Evolutionary conservation across 2,888 invertebrate genomes (phyloP).

Genomic region (Escarpia spicata): DNA sequence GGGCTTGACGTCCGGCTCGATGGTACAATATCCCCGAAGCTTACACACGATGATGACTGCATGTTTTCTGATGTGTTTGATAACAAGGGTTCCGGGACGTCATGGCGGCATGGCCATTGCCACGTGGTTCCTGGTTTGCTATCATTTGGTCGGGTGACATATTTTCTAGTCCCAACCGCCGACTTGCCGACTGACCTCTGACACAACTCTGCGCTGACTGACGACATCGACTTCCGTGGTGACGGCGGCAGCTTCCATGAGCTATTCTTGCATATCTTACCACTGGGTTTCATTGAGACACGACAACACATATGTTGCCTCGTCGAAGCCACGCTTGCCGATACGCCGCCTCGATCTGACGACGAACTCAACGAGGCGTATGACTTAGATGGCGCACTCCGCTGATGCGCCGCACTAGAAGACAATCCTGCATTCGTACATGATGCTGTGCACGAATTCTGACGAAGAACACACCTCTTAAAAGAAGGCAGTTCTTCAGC

Average conservation of each 20-base stretch:
- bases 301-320: not conserved
- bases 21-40: not conserved
- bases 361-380: not conserved
- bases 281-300: not conserved
- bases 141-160: not conserved
- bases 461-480: not conserved
- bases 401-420: not conserved
- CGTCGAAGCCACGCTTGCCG: not conserved
- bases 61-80: not conserved
- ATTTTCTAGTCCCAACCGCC: not conserved
- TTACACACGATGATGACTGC: not conserved
- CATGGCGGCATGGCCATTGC: too few relatives aligned
- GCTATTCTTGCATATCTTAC: not conserved
- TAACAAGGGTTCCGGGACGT: too few relatives aligned
- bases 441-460: not conserved
- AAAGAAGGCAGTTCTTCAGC: not conserved
- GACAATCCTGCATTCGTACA: not conserved
- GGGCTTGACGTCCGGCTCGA: not conserved
- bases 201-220: not conserved
- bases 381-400: not conserved
- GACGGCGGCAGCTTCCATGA: not conserved
- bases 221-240: not conserved
- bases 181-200: not conserved
- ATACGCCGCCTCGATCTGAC: not conserved
- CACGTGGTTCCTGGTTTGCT: not conserved